These are phyloP conservation scores for Pangasius djambal DNA, from an alignment of 2,797 vertebrate species.

Conservation along the genomic window DNA sequence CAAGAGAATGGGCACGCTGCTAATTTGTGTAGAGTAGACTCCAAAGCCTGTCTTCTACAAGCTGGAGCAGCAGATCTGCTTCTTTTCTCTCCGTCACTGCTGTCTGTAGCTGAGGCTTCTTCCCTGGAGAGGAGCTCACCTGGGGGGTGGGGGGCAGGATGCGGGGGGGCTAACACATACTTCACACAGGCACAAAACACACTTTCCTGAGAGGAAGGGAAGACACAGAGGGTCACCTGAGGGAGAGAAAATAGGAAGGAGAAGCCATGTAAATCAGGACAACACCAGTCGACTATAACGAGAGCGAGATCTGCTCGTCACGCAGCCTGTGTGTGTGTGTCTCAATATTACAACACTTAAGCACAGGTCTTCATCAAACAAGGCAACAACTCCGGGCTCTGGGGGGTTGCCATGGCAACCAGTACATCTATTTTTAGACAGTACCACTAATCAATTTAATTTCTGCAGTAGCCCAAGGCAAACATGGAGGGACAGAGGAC, in stretches of 20 bases:
- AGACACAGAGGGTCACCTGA: conserved; percentile 2
- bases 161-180: background rate
- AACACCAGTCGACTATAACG: conserved; percentile 3
- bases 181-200: conserved; percentile 9
- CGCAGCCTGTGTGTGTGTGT: background rate
- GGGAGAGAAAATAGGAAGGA: background rate
- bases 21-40: conserved; percentile 48
- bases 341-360: conserved; percentile 56
- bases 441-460: conserved; percentile 69
- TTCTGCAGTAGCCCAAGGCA: conserved; percentile 63
- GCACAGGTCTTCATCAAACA: conserved; percentile 63
- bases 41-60: conserved; percentile 45
- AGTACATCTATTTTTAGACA: conserved; percentile 66
- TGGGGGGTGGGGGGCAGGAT: background rate
- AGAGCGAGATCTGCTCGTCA: conserved; percentile 23
- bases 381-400: conserved; percentile 61
- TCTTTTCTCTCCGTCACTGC: background rate
- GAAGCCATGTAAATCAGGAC: conserved; percentile 24
- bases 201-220: background rate
- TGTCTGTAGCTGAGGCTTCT: conserved; percentile 23
- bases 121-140: conserved; percentile 29
- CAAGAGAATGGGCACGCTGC: conserved; percentile 43
- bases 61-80: conserved; percentile 27
- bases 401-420: conserved; percentile 63
- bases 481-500: conserved; percentile 48